Base-by-base conservation (phyloP, 2,888 invertebrate species). In the Pollenia griseotomentosa region DNA sequence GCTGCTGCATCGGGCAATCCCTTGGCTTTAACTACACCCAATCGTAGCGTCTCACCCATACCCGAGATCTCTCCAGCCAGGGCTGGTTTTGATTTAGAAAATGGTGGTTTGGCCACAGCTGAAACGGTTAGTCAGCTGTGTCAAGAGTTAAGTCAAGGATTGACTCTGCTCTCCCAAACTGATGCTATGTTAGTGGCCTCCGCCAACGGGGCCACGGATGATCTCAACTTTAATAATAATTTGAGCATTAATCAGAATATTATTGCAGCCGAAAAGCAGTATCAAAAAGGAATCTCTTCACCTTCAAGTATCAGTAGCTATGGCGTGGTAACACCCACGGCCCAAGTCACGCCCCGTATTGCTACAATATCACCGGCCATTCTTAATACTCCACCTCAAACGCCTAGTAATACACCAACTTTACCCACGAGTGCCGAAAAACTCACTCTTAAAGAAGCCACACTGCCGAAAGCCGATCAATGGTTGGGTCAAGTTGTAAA, bases 381-480 rank as follows among this genome's bases (percentile, higher is more conserved):
- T n/a, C 59, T 86, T 14, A 86, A 96, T 96, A 63, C 95, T 95
- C 90, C 90, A 51, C 83, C 88, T 42, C 85, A 88, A 48, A 88
- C 90, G 53, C 89, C 90, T 71, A 40, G 94, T 51, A 83, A 83
- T 96, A 89, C 96, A 96, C 88, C 95, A 96, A 88, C 95, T 96
- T 86, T 95, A 94, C 91, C 94, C 40, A 90, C 90, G 89, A 71
- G 87, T 87, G 63, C 86, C 89, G 87, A 88, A 57, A 53, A 88
- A 77, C 19, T 83, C 57, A n/a, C 85, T 74, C 61, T 87, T 87
- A 90, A 93, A 4, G 92, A 94, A 4, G 92, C 94, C 68, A 93
- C 94, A 85, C 94, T 97, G 92, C 97, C 97, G 42, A 96, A 96
- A 93, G 97, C 97, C 0, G 97, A 97, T 90, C 97, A 97, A 90